These are phyloP conservation scores for Lota lota DNA, from an alignment of 2,113 vertebrate species.

Conservation along the genomic window DNA sequence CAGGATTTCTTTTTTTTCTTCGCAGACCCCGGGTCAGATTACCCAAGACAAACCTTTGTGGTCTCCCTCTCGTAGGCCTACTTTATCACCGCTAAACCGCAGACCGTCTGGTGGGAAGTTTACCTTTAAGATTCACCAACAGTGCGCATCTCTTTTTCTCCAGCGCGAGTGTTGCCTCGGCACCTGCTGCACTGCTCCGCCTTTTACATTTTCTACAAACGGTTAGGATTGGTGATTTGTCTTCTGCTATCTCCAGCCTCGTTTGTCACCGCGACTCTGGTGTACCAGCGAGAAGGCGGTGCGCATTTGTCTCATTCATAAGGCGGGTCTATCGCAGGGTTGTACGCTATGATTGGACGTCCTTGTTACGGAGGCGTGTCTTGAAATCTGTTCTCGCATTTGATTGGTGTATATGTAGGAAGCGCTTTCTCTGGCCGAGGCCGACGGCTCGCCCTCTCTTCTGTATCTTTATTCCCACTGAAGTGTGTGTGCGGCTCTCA, in stretches of 20 bases:
- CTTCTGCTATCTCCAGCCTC: neutral
- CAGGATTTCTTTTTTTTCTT: neutral
- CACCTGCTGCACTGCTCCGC: slow-evolving; percentile 63
- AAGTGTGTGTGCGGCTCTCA: slow-evolving; percentile 68
- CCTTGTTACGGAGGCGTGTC: slow-evolving; percentile 15
- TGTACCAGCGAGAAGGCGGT: slow-evolving; percentile 53
- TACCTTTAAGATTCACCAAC: slow-evolving; percentile 53
- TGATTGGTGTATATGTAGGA: slow-evolving; percentile 62
- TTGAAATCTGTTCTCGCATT: neutral
- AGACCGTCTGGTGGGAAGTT: slow-evolving; percentile 30
- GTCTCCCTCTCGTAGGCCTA: too few species aligned
- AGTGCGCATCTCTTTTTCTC: slow-evolving; percentile 64
- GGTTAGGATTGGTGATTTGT: slow-evolving; percentile 20
- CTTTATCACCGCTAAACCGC: slow-evolving; percentile 20
- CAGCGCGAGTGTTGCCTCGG: slow-evolving; percentile 50
- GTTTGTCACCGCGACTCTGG: slow-evolving; percentile 46
- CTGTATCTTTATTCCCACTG: slow-evolving; percentile 64
- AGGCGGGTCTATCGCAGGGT: slow-evolving; percentile 52
- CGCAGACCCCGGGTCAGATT: neutral
- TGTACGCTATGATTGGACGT: slow-evolving; percentile 50
- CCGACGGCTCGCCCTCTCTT: slow-evolving; percentile 55
- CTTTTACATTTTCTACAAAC: slow-evolving; percentile 43
- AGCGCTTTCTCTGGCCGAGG: slow-evolving; percentile 47
- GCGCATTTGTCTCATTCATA: slow-evolving; percentile 26
- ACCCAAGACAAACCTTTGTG: neutral